These are phyloP conservation scores for Drosophila kambysellisi DNA, from an alignment of 2,888 invertebrate species.

Conservation along the genomic window DNA sequence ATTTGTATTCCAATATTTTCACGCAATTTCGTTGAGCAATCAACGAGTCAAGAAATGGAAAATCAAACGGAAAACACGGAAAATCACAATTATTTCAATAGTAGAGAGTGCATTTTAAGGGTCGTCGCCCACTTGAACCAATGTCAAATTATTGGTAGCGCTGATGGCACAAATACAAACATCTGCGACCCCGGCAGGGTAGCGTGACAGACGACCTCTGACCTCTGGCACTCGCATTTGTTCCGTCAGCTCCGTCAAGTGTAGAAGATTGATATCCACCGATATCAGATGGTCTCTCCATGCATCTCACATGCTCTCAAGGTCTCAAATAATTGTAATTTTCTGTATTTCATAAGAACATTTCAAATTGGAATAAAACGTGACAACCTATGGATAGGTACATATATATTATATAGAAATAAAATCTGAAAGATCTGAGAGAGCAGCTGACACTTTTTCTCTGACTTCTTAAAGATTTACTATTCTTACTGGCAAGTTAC, in stretches of 20 bases:
- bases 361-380: neutral
- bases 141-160: slow-evolving; percentile 72
- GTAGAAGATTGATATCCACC: slow-evolving; percentile 63
- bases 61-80: slow-evolving; percentile 73
- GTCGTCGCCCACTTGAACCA: slow-evolving; percentile 57
- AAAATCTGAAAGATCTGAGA: no score
- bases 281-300: slow-evolving; percentile 31
- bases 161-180: slow-evolving; percentile 70
- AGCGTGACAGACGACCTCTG: slow-evolving; percentile 56
- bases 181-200: slow-evolving; percentile 72
- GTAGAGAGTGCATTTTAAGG: slow-evolving; percentile 25
- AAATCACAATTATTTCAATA: slow-evolving; percentile 66
- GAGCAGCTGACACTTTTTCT: no score
- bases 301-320: slow-evolving; percentile 3
- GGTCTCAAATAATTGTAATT: slow-evolving; percentile 14
- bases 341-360: slow-evolving; percentile 8
- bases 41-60: slow-evolving; percentile 48
- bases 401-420: neutral
- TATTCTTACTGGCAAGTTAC: no score
- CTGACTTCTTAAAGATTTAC: no score
- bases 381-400: no score
- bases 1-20: slow-evolving; percentile 41
- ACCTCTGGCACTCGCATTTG: slow-evolving; percentile 58
- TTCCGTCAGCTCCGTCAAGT: slow-evolving; percentile 52
- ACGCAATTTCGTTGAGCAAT: slow-evolving; percentile 46